phyloP scores from a whole-genome alignment of 1,140 invertebrate genomes.

The Himalopsyche phryganea region DNA sequence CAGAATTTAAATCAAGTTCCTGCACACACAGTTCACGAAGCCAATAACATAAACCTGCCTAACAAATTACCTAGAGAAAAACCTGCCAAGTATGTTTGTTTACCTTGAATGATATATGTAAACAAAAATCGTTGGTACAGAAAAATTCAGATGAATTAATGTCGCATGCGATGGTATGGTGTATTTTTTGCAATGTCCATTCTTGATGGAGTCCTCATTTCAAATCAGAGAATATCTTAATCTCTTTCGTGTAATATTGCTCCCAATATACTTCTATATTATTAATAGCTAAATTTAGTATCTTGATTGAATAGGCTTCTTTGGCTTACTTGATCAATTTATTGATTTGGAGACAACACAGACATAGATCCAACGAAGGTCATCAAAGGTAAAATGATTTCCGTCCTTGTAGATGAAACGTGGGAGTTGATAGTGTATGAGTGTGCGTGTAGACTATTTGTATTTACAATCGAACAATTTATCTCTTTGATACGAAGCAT shows the following conservation, averaged over 20 bases:
- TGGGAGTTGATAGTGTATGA: too few species aligned
- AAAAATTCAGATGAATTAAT: slow-evolving; percentile 77
- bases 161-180: slow-evolving; percentile 72
- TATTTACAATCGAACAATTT: too few species aligned
- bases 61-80: slow-evolving; percentile 92
- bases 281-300: too few species aligned
- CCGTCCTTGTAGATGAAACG: slow-evolving; percentile 18
- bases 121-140: slow-evolving; percentile 82
- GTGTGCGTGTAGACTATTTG: too few species aligned
- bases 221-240: too few species aligned
- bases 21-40: slow-evolving; percentile 87
- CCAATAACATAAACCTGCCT: slow-evolving; percentile 92
- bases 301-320: too few species aligned
- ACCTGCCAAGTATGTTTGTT: slow-evolving; percentile 93
- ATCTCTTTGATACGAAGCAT: background rate
- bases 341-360: too few species aligned
- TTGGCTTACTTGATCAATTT: too few species aligned
- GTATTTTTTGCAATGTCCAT: too few species aligned
- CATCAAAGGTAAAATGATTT: slow-evolving; percentile 32
- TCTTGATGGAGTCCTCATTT: too few species aligned
- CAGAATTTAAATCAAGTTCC: slow-evolving; percentile 81
- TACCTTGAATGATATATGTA: slow-evolving; percentile 86
- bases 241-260: too few species aligned
- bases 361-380: slow-evolving; percentile 69
- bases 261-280: too few species aligned